Evolutionary conservation across 92 coral and sea anemone species (phyloP).

Genomic region (Paragorgia papillata): DNA sequence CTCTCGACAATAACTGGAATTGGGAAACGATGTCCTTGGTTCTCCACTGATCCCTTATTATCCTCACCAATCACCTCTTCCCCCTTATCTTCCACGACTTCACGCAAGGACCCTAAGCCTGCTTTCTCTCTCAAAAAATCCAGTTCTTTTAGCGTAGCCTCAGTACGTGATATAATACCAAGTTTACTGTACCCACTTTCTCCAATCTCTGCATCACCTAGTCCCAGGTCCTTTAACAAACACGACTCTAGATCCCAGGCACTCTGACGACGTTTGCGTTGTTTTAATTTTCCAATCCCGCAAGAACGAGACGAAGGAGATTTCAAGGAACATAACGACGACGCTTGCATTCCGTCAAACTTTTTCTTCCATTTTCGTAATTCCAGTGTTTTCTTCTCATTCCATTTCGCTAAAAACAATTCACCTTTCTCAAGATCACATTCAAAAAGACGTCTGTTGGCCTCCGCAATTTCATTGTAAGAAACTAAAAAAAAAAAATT

Average conservation of each 20-base stretch:
- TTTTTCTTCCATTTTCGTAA: constrained; percentile 69
- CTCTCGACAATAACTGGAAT: constrained; percentile 41
- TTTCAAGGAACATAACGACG: background rate
- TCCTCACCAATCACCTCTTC: background rate
- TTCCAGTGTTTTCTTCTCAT: constrained; percentile 65
- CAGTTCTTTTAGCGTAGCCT: background rate
- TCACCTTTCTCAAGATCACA: constrained; percentile 72
- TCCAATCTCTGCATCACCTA: constrained; percentile 23
- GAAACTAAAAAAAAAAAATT: constrained; percentile 48
- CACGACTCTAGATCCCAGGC: constrained; percentile 47
- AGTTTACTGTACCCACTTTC: constrained; percentile 31
- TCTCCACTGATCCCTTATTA: background rate
- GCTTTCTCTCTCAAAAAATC: background rate
- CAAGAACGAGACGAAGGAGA: background rate
- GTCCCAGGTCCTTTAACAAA: constrained; percentile 37
- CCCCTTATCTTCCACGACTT: constrained; percentile 5
- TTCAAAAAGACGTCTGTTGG: constrained; percentile 59
- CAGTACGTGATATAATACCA: constrained; percentile 16
- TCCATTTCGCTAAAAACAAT: constrained; percentile 65
- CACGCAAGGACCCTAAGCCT: constrained; percentile 18
- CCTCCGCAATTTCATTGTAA: constrained; percentile 54
- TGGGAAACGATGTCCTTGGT: constrained; percentile 3
- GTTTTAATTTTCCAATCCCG: background rate
- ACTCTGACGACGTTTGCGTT: constrained; percentile 27
- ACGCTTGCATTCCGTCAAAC: constrained; percentile 60